Base-by-base conservation (phyloP, 2,888 invertebrate species). In the Sericinus montela region DNA sequence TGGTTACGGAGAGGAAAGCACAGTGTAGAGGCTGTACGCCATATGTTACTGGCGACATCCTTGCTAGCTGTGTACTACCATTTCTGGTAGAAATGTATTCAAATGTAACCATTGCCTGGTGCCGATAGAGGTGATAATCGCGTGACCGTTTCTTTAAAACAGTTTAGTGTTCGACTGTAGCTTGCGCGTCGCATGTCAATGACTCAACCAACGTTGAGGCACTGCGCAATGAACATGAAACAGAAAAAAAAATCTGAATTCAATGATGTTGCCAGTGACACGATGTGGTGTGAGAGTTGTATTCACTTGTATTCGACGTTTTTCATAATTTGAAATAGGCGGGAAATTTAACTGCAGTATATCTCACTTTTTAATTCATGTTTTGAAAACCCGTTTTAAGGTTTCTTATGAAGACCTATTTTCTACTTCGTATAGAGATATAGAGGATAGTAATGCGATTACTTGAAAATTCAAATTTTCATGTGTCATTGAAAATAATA, bases 161-260 rank as follows among this genome's bases (percentile, higher is more conserved):
- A 51, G 56, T 58, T 63, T 65, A 59, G 54, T 51, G 51, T 42
- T 52, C 44, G 48, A 40, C 53, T 57, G 48, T 46, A 47, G 59
- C 56, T 54, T 56, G 57, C 62, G 56, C 61, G 56, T 62, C 60
- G 65, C 60, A 64, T 64, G 64, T 65, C 65, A 65, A 60, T 64
- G 65, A 65, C 64, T 65, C 58, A 63, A 58, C 54, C 48, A 44
- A 49, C 53, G 48, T 37, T 50, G 45, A 48, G 40, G 45, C 39
- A 49, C 48, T 57, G 58, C 57, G 58, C 58, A 58, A 58, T 59
- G 60, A 53, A 54, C 57, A 53, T 40, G 52, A 56, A 56, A 61
- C 57, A 59, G 56, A 64, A 63, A 45, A 19, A n/a, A 19, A 43
- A 65, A 51, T 58, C 50, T 46, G 49, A 55, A 55, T 59, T 52